Evolutionary conservation across 2,888 invertebrate species (phyloP), one percentile per base, ranked within the genome.

Genomic region (Augiades crinisus): DNA sequence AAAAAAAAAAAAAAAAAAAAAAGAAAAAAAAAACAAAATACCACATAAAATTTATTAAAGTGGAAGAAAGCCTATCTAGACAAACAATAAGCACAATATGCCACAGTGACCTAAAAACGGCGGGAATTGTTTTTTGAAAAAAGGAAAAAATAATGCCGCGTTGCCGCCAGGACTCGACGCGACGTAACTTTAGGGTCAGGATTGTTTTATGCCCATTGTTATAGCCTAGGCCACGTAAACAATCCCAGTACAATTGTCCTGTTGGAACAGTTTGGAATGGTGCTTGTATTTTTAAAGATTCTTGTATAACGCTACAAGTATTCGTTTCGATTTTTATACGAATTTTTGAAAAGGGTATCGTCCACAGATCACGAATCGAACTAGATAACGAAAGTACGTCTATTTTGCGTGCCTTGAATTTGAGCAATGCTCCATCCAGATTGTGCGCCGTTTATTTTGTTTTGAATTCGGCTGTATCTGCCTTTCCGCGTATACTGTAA

Each of bases 71-170:
- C 5, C 17, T 14, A 46, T 41, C 31, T 22, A 12, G 31, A 14
- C 21, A 41, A 49, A 34, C 41, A 49, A 49, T 41, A 27, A 19
- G 31, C 46, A 19, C 27, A 27, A 37, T 37, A 46, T n/a, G 45
- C 31, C 14, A 49, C 33, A 4, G 41, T 41, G 49, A 49, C 49
- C 49, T 24, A 49, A 33, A 49, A 49, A 41, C 38, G 8, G 5
- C 5, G 16, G 40, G 33, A 14, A 24, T 16, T 17, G 17, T 34
- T 49, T 34, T 30, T n/a, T n/a, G 30, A 47, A 47, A 41, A 33
- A 22, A 24, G 8, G 33, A 31, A 24, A 17, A 49, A 33, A 40
- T 16, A 21, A 47, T 31, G 7, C 47, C 16, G 8, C 2, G n/a
- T 16, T 21, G 30, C 47, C 31, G n/a, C 6, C 38, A 22, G 47